These are phyloP conservation scores for Andrena fulva DNA, from an alignment of 2,888 invertebrate genomes.

Conservation along the genomic window DNA sequence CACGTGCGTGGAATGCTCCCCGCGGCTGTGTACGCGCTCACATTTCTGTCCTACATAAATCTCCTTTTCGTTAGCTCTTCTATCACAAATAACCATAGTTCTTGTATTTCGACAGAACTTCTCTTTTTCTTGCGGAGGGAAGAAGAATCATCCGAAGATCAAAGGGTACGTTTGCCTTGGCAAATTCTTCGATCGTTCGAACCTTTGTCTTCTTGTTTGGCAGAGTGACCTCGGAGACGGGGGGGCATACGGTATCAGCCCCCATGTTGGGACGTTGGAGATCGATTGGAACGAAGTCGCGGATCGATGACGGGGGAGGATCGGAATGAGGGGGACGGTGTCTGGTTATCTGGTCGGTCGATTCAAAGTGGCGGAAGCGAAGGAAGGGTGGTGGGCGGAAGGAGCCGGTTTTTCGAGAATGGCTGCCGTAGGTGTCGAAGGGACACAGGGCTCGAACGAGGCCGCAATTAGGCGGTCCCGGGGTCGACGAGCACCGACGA, in stretches of 20 bases:
- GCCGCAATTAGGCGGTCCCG: constrained; percentile 81
- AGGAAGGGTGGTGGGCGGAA: constrained; percentile 62
- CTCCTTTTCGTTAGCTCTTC: constrained; percentile 3
- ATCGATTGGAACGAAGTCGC: constrained; percentile 8
- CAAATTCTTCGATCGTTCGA: too few species aligned
- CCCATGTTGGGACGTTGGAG: neutral
- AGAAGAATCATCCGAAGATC: too few species aligned
- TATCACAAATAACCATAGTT: neutral
- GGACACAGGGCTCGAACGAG: constrained; percentile 79
- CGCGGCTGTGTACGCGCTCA: neutral
- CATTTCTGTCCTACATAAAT: constrained; percentile 7
- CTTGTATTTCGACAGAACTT: too few species aligned
- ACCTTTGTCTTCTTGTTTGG: too few species aligned
- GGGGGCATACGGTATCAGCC: too few species aligned
- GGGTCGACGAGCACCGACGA: constrained; percentile 73
- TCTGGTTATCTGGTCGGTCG: constrained; percentile 65
- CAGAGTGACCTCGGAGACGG: too few species aligned
- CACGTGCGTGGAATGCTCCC: constrained; percentile 27
- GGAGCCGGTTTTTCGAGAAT: constrained; percentile 77
- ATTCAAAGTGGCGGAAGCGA: constrained; percentile 71
- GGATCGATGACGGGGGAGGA: constrained; percentile 27
- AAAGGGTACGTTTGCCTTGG: too few species aligned
- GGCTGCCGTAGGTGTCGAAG: constrained; percentile 82
- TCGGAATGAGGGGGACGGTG: constrained; percentile 21
- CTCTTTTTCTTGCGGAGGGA: too few species aligned